Evolutionary conservation across 2,888 invertebrate genomes (phyloP).

Genomic region (Rhimphoctona megacephalus): DNA sequence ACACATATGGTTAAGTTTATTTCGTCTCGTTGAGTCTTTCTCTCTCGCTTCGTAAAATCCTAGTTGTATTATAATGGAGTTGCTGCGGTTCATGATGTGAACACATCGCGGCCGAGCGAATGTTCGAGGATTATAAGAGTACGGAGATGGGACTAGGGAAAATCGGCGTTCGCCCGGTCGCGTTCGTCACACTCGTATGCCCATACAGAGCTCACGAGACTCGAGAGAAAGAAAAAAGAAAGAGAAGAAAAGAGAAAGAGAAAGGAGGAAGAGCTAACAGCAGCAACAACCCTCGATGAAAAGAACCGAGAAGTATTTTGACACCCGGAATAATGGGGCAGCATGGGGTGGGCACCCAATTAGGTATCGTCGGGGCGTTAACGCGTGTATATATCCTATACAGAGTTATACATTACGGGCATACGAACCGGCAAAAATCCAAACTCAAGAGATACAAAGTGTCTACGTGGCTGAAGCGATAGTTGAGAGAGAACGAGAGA

Average conservation of each 20-base stretch:
- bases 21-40: slow-evolving; percentile 65
- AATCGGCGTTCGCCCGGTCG: slow-evolving; percentile 52
- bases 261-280: slow-evolving; percentile 49
- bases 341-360: slow-evolving; percentile 83
- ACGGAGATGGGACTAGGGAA: slow-evolving; percentile 38
- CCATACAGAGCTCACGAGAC: slow-evolving; percentile 46
- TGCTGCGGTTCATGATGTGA: slow-evolving; percentile 53
- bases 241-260: slow-evolving; percentile 59
- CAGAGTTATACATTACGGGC: slow-evolving; percentile 54
- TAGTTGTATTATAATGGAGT: slow-evolving; percentile 55
- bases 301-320: slow-evolving; percentile 82
- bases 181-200: slow-evolving; percentile 61
- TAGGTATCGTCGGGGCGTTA: slow-evolving; percentile 81
- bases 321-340: slow-evolving; percentile 83
- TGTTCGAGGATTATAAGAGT: slow-evolving; percentile 64
- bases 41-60: slow-evolving; percentile 41
- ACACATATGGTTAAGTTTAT: slow-evolving; percentile 64
- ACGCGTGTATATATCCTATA: slow-evolving; percentile 69
- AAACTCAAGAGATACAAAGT: slow-evolving; percentile 79
- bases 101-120: slow-evolving; percentile 52
- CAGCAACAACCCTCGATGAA: slow-evolving; percentile 51
- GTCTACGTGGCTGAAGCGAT: slow-evolving; percentile 70
- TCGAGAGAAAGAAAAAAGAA: slow-evolving; percentile 36
- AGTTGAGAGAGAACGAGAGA: neutral
- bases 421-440: slow-evolving; percentile 71